A percentile compares a stretch with the other conserved stretches of the same genome.
Conservation (phyloP, 2,113 vertebrate species). For the Embiotoca jacksoni region DNA sequence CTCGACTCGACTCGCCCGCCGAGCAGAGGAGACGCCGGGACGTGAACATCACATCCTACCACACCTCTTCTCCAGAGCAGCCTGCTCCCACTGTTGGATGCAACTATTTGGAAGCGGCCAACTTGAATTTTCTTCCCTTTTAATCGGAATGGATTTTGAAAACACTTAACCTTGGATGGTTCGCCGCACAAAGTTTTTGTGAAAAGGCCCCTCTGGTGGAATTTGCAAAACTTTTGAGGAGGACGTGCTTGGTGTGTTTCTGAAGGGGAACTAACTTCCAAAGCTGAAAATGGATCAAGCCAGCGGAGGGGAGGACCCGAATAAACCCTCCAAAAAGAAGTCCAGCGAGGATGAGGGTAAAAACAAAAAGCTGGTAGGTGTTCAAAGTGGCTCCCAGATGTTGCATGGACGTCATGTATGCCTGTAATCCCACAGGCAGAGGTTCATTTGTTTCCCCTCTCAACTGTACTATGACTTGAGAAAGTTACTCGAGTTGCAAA, state of each 20-base stretch:
- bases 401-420: slow-evolving; percentile 18
- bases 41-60: slow-evolving; percentile 59
- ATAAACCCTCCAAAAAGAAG: slow-evolving; percentile 84
- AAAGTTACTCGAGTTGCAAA: slow-evolving; percentile 11
- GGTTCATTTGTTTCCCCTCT: slow-evolving; percentile 15
- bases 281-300: slow-evolving; percentile 83
- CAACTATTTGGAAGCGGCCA: slow-evolving; percentile 40
- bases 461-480: background rate
- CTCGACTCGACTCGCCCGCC: background rate
- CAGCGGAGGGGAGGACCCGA: slow-evolving; percentile 85
- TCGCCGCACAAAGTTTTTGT: slow-evolving; percentile 2
- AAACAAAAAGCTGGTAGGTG: slow-evolving; percentile 88
- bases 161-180: slow-evolving; percentile 68
- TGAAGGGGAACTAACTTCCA: slow-evolving; percentile 27
- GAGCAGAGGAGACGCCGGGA: slow-evolving; percentile 46
- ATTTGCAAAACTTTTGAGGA: slow-evolving; percentile 52
- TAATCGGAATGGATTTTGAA: slow-evolving; percentile 75
- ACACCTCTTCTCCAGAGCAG: slow-evolving; percentile 60
- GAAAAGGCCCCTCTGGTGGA: slow-evolving; percentile 24
- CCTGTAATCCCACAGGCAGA: slow-evolving; percentile 37
- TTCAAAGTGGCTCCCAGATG: background rate
- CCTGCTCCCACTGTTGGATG: slow-evolving; percentile 41
- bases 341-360: slow-evolving; percentile 84
- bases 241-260: slow-evolving; percentile 5
- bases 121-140: background rate